phyloP scores from a whole-genome alignment of 2,113 vertebrate genomes.

The Leptosomus discolor region DNA sequence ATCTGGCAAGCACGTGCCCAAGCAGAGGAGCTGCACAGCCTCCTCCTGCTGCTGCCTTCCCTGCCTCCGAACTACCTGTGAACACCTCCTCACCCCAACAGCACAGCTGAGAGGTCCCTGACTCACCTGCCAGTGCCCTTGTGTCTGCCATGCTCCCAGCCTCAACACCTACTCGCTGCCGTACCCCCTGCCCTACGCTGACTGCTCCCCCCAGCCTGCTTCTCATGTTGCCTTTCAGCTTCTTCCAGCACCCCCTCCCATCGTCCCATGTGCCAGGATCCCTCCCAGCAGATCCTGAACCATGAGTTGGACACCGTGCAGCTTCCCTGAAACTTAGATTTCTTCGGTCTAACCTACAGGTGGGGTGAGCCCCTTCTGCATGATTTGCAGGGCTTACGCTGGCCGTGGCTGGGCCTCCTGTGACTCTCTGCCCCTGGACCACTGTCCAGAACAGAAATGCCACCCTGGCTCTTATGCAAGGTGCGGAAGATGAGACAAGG shows the following conservation, averaged over 20 bases:
- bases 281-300: not conserved
- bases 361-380: not conserved
- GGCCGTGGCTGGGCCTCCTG: not conserved
- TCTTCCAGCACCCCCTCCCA: not conserved
- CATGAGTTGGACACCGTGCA: fast-evolving
- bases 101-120: fast-evolving
- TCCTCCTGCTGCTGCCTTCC: not conserved
- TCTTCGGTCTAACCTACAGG: not conserved
- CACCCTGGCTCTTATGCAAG: not conserved
- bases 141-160: not conserved
- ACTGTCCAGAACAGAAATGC: fast-evolving
- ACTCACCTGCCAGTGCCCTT: not conserved
- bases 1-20: not conserved
- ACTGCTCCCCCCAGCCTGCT: not conserved
- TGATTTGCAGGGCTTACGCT: not conserved
- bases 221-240: not conserved
- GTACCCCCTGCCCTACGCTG: not conserved
- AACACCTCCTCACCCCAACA: not conserved
- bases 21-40: not conserved
- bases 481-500: not conserved
- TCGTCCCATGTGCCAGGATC: not conserved
- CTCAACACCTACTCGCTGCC: fast-evolving
- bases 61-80: not conserved
- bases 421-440: not conserved
- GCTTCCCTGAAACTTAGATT: not conserved